Evolutionary conservation across 2,888 invertebrate species (phyloP), one percentile per base, ranked within the genome.

Genomic region (Steinernema scapterisci): DNA sequence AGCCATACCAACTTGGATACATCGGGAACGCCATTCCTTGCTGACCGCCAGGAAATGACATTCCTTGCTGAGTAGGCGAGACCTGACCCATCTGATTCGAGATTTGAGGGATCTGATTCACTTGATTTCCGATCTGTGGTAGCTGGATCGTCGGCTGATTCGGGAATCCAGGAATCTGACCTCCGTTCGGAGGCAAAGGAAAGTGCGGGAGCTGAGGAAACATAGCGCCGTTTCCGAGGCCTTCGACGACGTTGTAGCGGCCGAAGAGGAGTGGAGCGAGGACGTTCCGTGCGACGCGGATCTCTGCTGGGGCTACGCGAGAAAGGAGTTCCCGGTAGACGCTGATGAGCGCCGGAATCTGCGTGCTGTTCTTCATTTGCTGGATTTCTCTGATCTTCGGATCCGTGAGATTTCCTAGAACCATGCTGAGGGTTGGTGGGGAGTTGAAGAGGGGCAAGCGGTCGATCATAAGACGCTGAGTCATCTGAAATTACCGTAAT

Each of bases 401-500:
- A 16, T 63, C 63, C 16, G 63, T 63, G 25, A 63, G 21, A 31
- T 63, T 63, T 7, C 27, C 23, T 6, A 63, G 63, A 3, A 63
- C 63, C 63, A 63, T 63, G 63, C 63, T 63, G 16, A 63, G 63
- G 31, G 63, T 27, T 13, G 63, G 63, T 1, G 63, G 63, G 16
- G 63, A 63, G 63, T 63, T 63, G 63, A 63, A 63, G 31, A 63
- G 63, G 16, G 63, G 63, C 16, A 63, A 27, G 31, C 63, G 63
- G 31, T 63, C 63, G 31, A 63, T 63, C 63, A 38, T 27, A 16
- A 63, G 23, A 1, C 63, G 27, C 38, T 63, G 63, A 13, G 63
- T 63, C 31, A 25, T 25, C 63, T 63, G 63, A 19, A 54, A 48
- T 19, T 38, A 38, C 38, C 5, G 38, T 38, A 38, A 38, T n/a